Percentiles rank a stretch among this genome's conserved stretches.
These are phyloP conservation scores for Phortica magna DNA, from an alignment of 2,888 invertebrate species.

Conservation along the genomic window DNA sequence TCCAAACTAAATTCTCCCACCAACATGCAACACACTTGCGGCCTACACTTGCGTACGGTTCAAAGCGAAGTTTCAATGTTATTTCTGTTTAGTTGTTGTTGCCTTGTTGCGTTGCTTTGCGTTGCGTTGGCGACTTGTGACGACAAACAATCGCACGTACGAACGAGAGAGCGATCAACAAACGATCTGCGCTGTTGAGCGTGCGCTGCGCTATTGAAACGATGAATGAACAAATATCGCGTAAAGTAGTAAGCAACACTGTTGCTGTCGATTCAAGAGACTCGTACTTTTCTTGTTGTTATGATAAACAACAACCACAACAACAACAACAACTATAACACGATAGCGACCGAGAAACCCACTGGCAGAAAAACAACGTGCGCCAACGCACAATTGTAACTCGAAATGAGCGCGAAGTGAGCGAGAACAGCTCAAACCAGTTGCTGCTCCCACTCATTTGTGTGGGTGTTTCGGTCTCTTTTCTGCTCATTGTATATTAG, in stretches of 20 bases:
- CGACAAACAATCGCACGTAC: neutral
- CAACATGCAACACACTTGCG: neutral
- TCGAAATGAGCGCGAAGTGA: neutral
- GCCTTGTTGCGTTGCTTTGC: constrained; percentile 30
- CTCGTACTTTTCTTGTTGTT: neutral
- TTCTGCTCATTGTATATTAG: neutral
- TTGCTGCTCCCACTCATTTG: constrained; percentile 43
- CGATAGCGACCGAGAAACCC: constrained; percentile 72
- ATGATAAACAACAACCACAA: neutral
- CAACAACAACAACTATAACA: constrained; percentile 31
- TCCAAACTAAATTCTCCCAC: neutral
- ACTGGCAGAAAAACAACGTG: constrained; percentile 57
- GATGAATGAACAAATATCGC: constrained; percentile 75
- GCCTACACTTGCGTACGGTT: constrained; percentile 42
- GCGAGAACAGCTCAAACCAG: constrained; percentile 53
- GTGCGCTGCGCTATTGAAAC: constrained; percentile 68
- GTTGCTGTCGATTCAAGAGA: constrained; percentile 34
- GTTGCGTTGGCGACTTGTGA: constrained; percentile 33
- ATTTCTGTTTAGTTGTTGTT: constrained; percentile 26
- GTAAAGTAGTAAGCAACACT: constrained; percentile 46
- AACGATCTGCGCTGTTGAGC: constrained; percentile 53
- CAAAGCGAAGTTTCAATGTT: neutral
- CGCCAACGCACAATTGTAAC: constrained; percentile 4
- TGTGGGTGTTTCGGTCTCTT: constrained; percentile 1
- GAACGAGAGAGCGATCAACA: constrained; percentile 23